Percentiles rank a stretch among this genome's conserved stretches.
Conservation (phyloP, 2,888 invertebrate genomes). For the Lacanobia oleracea region DNA sequence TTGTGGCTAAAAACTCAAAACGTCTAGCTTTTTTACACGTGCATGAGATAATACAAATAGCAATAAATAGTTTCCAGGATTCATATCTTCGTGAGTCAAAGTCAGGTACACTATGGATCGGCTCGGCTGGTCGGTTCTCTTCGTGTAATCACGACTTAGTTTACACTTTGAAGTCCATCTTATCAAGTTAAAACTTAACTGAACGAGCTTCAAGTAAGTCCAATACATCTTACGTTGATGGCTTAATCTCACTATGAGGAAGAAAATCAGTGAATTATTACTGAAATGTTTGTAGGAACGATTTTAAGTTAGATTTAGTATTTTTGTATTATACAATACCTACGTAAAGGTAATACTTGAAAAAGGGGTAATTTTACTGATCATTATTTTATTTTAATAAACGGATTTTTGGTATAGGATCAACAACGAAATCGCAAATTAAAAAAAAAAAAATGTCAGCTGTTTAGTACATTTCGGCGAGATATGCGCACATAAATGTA, state of each 20-base stretch:
- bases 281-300: constrained; percentile 41
- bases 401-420: too few species aligned
- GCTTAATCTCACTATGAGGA: constrained; percentile 50
- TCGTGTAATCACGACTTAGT: constrained; percentile 60
- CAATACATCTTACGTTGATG: constrained; percentile 61
- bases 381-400: too few species aligned
- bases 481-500: too few species aligned
- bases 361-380: too few species aligned
- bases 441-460: too few species aligned
- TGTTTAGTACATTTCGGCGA: too few species aligned
- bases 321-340: background rate
- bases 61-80: constrained; percentile 44
- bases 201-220: constrained; percentile 50
- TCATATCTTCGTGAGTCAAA: constrained; percentile 49
- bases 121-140: constrained; percentile 14
- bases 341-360: too few species aligned
- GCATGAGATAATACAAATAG: background rate
- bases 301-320: background rate
- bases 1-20: background rate
- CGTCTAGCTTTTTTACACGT: background rate
- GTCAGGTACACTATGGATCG: constrained; percentile 38
- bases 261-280: constrained; percentile 49
- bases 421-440: too few species aligned
- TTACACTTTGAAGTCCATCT: constrained; percentile 53
- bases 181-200: constrained; percentile 59